Base-by-base conservation (phyloP, 2,888 invertebrate species). In the Mythimna vitellina region DNA sequence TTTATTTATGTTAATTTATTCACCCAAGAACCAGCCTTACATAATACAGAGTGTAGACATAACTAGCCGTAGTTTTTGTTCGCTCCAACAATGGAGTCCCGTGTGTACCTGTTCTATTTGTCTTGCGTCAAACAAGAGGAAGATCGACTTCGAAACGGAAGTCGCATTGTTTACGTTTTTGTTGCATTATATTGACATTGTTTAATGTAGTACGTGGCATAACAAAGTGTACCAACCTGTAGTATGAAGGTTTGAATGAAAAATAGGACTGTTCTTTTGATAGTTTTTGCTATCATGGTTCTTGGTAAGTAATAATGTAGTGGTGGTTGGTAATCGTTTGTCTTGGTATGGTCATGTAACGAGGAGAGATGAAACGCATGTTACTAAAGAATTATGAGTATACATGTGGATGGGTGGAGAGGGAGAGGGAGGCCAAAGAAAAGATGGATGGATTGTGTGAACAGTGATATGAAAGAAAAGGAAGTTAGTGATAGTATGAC, bases 111-210 rank as follows among this genome's bases (percentile, higher is more conserved):
- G 86, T 87, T 86, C 88, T 84, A 87, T 87, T 90, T 88, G 89
- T 87, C 88, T 87, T 86, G 86, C 86, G 76, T 83, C 84, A 80
- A 84, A 86, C 84, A 86, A 82, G 84, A 86, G 82, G 85, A 88
- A 89, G 83, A 89, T 87, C 74, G 87, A 86, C 88, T 83, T 80
- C 64, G 79, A 76, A 84, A 75, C 88, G 91, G 91, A 91, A 91
- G 88, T 80, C 60, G 83, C 84, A 89, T 92, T 92, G 89, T 90
- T 76, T 81, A 75, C 78, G 84, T 83, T 87, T 88, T 87, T 88
- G 84, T 87, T 88, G 83, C 82, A 82, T 80, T 82, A 84, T 83
- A 85, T 88, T 88, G 82, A 81, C 82, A 82, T 86, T 87, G 85
- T 87, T 85, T 81, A 82, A 72, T 73, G 73, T 72, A 57, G 70